These are phyloP conservation scores for Chroicocephalus ridibundus DNA, from an alignment of 2,113 vertebrate species.

Conservation along the genomic window DNA sequence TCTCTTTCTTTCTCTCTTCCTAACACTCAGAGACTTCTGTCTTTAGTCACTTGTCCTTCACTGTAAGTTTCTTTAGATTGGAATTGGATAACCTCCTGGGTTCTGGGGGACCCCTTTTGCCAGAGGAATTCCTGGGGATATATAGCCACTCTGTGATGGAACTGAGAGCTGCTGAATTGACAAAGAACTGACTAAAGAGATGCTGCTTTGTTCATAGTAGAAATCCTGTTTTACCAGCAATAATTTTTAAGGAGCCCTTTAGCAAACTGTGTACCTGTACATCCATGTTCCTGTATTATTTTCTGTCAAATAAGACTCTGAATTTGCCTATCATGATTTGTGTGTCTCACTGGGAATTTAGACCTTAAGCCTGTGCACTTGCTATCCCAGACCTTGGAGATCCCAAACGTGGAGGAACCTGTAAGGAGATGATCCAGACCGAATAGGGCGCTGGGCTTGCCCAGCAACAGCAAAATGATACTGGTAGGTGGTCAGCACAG, in stretches of 20 bases:
- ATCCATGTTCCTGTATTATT: background rate
- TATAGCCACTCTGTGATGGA: background rate
- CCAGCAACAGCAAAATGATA: too few relatives aligned
- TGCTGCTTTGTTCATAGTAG: background rate
- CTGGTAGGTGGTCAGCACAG: accelerated
- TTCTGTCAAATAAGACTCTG: background rate
- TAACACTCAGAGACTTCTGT: background rate
- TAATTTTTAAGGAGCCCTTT: background rate
- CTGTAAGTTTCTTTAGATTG: background rate
- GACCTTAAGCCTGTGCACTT: background rate
- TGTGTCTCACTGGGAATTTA: background rate
- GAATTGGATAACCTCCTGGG: background rate
- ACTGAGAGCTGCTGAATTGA: background rate
- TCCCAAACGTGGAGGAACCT: background rate
- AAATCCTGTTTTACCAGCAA: background rate
- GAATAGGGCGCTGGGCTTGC: background rate
- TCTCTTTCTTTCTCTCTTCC: background rate
- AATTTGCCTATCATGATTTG: background rate
- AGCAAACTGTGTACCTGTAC: background rate
- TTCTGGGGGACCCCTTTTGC: background rate
- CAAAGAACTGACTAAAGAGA: background rate
- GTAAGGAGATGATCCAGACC: background rate
- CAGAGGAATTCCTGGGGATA: background rate
- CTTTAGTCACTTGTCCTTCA: background rate
- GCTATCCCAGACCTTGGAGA: background rate